Evolutionary conservation across 2,888 invertebrate genomes (phyloP), one percentile per base, ranked within the genome.

Genomic region (Alviniconcha strummeri): DNA sequence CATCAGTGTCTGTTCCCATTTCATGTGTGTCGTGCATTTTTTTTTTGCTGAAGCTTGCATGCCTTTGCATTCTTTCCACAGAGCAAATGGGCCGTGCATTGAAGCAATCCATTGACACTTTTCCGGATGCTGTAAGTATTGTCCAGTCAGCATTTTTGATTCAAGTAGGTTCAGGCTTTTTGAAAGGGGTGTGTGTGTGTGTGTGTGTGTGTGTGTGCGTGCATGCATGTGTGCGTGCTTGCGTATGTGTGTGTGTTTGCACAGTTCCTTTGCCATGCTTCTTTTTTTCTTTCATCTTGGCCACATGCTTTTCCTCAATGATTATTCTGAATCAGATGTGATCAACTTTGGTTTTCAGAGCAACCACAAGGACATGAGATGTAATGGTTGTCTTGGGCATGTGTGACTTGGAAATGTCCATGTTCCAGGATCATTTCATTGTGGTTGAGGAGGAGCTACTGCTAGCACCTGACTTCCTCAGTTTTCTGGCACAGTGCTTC

Each of bases 371-470:
- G 36, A 36, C 36, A 36, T 36, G 36, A 36, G 36, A 36, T 36
- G 36, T 36, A 36, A 36, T 1, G 3, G 1, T 36, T 36, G 36
- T 36, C 36, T 36, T 36, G 36, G 36, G 36, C 36, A 36, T 36
- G 36, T 36, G 36, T 36, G 36, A 36, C 36, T 36, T 36, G 36
- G 3, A 36, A 36, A 36, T 36, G 36, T 36, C 74, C 54, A 13
- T 72, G 79, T 87, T 89, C 36, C 91, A 94, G 94, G 91, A 93
- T 69, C 92, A 94, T 86, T 90, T 94, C 69, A 94, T 95, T 52
- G 91, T 95, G 3, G 90, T 95, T 60, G 95, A 95, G 88, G 94
- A 94, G 88, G 94, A 94, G 81, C 89, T 94, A 56, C 90, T 95
- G 52, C 89, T 95, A 75, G 92, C 94, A 5, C 93, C 94, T n/a